Conservation (phyloP, 2,888 invertebrate genomes). For the Aspidapion aeneum region DNA sequence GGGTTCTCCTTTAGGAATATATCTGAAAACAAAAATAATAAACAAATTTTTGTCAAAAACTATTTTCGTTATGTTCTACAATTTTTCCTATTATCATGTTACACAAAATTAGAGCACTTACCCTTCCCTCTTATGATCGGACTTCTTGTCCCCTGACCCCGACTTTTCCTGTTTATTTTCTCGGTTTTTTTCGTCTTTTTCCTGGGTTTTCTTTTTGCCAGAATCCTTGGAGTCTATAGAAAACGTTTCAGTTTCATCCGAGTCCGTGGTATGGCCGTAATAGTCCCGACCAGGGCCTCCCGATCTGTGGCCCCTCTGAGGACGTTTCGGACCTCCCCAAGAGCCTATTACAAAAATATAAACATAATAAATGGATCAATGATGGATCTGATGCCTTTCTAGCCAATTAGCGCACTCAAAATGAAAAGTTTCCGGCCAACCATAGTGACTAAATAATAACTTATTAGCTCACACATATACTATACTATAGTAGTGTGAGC, state of each 20-base stretch:
- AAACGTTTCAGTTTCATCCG: slow-evolving; percentile 39
- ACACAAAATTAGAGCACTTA: too few species aligned
- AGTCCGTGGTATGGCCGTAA: slow-evolving; percentile 59
- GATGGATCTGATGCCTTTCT: too few species aligned
- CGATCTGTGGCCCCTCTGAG: slow-evolving; percentile 50
- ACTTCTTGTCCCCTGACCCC: slow-evolving; percentile 33
- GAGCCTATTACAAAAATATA: background rate
- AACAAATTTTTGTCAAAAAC: slow-evolving; percentile 32
- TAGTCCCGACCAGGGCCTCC: slow-evolving; percentile 57
- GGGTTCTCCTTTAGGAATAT: slow-evolving; percentile 86
- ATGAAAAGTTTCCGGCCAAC: too few species aligned
- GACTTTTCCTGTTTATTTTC: slow-evolving; percentile 34
- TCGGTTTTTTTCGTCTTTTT: slow-evolving; percentile 32
- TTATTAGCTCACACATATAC: too few species aligned
- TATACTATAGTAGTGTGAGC: too few species aligned
- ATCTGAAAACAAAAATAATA: slow-evolving; percentile 77
- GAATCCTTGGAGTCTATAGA: slow-evolving; percentile 25
- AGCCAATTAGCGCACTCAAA: too few species aligned
- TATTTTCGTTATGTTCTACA: too few species aligned
- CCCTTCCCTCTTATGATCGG: slow-evolving; percentile 27
- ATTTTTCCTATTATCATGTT: too few species aligned
- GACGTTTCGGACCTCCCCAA: background rate
- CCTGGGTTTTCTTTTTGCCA: slow-evolving; percentile 24
- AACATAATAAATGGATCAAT: too few species aligned
- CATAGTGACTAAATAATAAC: too few species aligned